Evolutionary conservation across 1,140 invertebrate genomes (phyloP).

Genomic region (Drosophila cardini): DNA sequence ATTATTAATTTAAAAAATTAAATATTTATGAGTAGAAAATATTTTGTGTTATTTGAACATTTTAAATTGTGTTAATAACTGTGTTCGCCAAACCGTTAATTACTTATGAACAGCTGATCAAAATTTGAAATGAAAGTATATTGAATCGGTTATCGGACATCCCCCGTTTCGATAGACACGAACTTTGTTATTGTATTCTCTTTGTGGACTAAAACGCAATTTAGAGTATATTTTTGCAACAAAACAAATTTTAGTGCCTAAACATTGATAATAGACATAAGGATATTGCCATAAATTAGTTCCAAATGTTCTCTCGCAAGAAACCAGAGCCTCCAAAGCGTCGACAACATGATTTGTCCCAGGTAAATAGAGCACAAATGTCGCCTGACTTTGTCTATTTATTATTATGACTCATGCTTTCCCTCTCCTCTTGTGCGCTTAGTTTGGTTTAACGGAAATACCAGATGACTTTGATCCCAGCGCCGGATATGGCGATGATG

Average conservation of each 20-base stretch:
- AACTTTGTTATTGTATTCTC: conserved; percentile 38
- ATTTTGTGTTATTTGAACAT: too few relatives aligned
- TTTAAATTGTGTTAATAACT: too few relatives aligned
- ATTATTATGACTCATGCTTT: conserved; percentile 67
- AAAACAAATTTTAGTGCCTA: conserved; percentile 13
- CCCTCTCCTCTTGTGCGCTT: conserved; percentile 49
- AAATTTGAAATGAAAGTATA: conserved; percentile 3
- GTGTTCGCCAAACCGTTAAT: too few relatives aligned
- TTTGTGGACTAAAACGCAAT: conserved; percentile 50
- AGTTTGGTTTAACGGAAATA: conserved; percentile 92
- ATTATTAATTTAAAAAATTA: not conserved
- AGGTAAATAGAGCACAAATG: conserved; percentile 57
- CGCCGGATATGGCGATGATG: conserved; percentile 85
- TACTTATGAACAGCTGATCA: not conserved
- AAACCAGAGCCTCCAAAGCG: conserved; percentile 85
- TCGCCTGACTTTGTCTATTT: conserved; percentile 49
- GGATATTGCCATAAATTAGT: conserved; percentile 10
- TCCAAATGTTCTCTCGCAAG: conserved; percentile 85
- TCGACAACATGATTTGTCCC: conserved; percentile 81
- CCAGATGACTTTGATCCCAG: conserved; percentile 87
- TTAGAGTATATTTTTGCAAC: conserved; percentile 21
- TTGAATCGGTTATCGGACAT: conserved; percentile 1
- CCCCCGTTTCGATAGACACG: conserved; percentile 32
- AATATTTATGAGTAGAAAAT: too few relatives aligned
- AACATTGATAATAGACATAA: not conserved